Percentiles rank a stretch among this genome's conserved stretches.
Conservation (phyloP, 2,797 vertebrate species). For the Karalla daura region DNA sequence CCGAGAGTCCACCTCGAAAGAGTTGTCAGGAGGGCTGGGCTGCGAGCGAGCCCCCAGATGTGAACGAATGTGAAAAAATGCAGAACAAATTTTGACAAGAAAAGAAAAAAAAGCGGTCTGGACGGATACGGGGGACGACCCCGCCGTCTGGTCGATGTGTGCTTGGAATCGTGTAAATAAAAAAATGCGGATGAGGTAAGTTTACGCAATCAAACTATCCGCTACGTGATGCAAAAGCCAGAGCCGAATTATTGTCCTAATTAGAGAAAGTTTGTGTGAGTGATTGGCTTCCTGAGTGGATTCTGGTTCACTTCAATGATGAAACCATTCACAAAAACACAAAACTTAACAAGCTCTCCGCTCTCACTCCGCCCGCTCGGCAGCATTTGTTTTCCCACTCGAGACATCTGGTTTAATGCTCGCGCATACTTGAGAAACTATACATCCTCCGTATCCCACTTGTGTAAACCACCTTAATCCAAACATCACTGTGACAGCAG, state of each 20-base stretch:
- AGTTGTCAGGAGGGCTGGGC: constrained; percentile 45
- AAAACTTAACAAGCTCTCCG: not conserved
- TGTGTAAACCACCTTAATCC: not conserved
- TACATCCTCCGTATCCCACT: not conserved
- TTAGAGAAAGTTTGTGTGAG: not conserved
- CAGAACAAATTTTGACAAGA: too few species aligned
- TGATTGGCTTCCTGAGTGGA: not conserved
- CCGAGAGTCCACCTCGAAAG: constrained; percentile 61
- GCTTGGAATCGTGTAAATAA: too few species aligned
- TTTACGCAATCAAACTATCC: too few species aligned
- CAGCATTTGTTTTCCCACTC: not conserved
- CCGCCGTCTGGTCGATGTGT: too few species aligned
- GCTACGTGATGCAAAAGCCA: too few species aligned
- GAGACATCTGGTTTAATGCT: not conserved
- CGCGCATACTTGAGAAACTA: not conserved
- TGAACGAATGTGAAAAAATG: constrained; percentile 41
- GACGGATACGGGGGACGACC: too few species aligned
- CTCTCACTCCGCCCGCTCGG: too few species aligned
- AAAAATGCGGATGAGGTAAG: too few species aligned
- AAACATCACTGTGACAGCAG: not conserved
- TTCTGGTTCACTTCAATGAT: not conserved
- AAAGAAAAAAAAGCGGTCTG: constrained; percentile 8
- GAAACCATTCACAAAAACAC: not conserved
- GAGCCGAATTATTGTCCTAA: too few species aligned
- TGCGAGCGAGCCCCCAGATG: constrained; percentile 35